Evolutionary conservation across 2,888 invertebrate species (phyloP), one percentile per base, ranked within the genome.

Genomic region (Drosophila kanekoi): DNA sequence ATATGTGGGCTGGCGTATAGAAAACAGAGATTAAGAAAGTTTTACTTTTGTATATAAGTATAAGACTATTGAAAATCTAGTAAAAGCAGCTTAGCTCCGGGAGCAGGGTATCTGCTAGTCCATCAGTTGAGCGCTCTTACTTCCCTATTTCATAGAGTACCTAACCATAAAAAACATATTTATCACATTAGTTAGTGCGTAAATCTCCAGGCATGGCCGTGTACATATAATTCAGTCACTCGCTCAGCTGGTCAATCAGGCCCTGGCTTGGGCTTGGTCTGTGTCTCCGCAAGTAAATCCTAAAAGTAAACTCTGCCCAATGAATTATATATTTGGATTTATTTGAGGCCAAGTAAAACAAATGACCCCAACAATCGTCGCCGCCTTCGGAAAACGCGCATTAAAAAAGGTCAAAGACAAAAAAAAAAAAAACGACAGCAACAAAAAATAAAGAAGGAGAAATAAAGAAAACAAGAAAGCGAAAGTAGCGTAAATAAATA

Each of bases 281-380:
- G 54, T 43, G 48, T 40, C 13, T 32, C 23, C 59, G 60, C 56
- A 66, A 57, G 64, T 41, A 71, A 77, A 67, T 73, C 79, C 75
- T 60, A 44, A 66, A 77, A 75, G 77, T 61, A 81, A 83, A 77
- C 79, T 72, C 51, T 20, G 49, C 48, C 64, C 56, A 76, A 87
- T 86, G 87, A 86, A 86, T 86, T 86, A 86, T 87, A 81, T 76
- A 87, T 87, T 79, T 81, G 83, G 87, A 87, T 85, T 87, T 87
- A 87, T 85, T 86, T 86, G 83, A 87, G 87, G 87, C 79, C 83
- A 77, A 85, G 82, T 82, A 81, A 85, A 86, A 86, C 87, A 87
- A 87, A 86, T 87, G 87, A 77, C 73, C 28, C 76, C 79, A 66
- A 75, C 80, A 72, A 76, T 68, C 61, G 70, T 69, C 60, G 71